These are phyloP conservation scores for Polylopha cassiicola DNA, from an alignment of 2,888 invertebrate genomes.

Conservation along the genomic window DNA sequence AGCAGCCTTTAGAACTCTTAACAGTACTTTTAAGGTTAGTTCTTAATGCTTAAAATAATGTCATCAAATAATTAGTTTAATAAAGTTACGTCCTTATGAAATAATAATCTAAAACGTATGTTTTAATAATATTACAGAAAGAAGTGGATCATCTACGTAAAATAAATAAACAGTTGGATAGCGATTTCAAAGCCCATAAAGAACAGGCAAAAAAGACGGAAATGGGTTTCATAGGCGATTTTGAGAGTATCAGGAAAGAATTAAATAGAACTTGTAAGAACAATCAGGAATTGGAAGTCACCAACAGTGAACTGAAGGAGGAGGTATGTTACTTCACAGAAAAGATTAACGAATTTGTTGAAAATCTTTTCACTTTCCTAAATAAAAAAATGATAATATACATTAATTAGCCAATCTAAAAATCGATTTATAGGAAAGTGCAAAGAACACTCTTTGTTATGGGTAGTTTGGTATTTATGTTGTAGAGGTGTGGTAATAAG, in stretches of 20 bases:
- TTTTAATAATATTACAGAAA: slow-evolving; percentile 38
- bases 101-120: slow-evolving; percentile 15
- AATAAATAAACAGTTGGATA: slow-evolving; percentile 60
- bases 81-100: background rate
- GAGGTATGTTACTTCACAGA: slow-evolving; percentile 68
- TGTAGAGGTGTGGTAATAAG: background rate
- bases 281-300: slow-evolving; percentile 80
- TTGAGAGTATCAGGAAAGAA: slow-evolving; percentile 71
- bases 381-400: background rate
- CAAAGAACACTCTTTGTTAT: too few species aligned
- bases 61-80: background rate
- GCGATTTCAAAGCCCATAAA: slow-evolving; percentile 66
- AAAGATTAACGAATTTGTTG: background rate
- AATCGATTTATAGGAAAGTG: too few species aligned
- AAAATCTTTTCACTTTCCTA: background rate
- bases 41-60: background rate
- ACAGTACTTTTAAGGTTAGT: slow-evolving; percentile 60
- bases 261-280: slow-evolving; percentile 74
- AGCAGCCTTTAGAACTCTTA: slow-evolving; percentile 58
- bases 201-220: slow-evolving; percentile 69
- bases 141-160: slow-evolving; percentile 59
- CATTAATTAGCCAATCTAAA: too few species aligned
- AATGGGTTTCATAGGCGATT: slow-evolving; percentile 58
- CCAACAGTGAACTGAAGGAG: slow-evolving; percentile 81
- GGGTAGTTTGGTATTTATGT: background rate